Percentiles rank a stretch among this genome's conserved stretches.
Evolutionary conservation across 1,140 invertebrate genomes (phyloP).

Genomic region (Neelides sp.): DNA sequence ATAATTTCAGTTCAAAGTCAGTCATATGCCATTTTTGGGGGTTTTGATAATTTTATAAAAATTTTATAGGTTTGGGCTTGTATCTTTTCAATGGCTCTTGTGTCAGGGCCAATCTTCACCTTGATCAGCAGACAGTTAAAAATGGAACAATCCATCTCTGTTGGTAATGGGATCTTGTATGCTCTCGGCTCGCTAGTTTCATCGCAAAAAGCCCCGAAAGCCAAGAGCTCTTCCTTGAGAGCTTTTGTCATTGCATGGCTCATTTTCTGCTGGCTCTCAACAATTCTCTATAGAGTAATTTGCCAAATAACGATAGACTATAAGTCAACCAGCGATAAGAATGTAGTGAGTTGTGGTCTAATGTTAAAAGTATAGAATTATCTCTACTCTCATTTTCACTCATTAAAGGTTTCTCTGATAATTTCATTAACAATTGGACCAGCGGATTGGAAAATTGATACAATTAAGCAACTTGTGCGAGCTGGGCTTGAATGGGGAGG

Average conservation of each 20-base stretch:
- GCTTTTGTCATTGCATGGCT: constrained; percentile 28
- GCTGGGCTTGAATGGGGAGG: constrained; percentile 26
- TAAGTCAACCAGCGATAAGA: too few species aligned
- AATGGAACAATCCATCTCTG: constrained; percentile 20
- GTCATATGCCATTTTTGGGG: too few species aligned
- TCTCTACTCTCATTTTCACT: neutral
- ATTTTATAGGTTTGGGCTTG: constrained; percentile 32
- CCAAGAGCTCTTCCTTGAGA: constrained; percentile 19
- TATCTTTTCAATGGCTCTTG: constrained; percentile 26
- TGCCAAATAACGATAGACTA: too few species aligned
- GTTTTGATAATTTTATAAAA: too few species aligned
- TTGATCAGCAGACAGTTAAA: constrained; percentile 24
- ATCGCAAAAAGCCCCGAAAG: constrained; percentile 22
- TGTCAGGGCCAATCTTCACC: constrained; percentile 18
- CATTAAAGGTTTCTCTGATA: constrained; percentile 21
- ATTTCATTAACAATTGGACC: constrained; percentile 28
- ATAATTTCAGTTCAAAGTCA: too few species aligned
- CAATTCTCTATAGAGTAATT: constrained; percentile 27
- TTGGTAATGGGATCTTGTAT: constrained; percentile 27
- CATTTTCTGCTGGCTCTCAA: constrained; percentile 27
- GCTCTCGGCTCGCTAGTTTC: constrained; percentile 27
- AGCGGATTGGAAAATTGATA: constrained; percentile 22
- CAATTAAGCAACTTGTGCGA: constrained; percentile 10
- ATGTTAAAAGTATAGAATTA: too few species aligned
- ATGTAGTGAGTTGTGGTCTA: too few species aligned